Conservation (phyloP, 1,140 invertebrate species). For the Brachionus plicatilis region DNA sequence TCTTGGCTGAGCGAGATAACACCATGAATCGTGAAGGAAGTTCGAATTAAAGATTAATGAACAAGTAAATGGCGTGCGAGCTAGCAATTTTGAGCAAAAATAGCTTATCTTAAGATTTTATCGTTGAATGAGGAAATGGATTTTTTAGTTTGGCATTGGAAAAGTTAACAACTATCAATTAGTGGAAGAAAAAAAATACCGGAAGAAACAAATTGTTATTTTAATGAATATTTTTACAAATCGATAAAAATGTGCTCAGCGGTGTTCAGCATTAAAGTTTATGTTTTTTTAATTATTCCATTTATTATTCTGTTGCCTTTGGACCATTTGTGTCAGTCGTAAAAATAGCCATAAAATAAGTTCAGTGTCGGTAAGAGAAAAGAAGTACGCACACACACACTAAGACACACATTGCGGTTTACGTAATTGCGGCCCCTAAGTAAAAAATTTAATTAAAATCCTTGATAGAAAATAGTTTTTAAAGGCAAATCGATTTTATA, state of each 20-base stretch:
- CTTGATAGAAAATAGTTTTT: neutral
- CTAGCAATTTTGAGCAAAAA: neutral
- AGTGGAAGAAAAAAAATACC: neutral
- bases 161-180: constrained; percentile 2
- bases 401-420: neutral
- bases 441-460: neutral
- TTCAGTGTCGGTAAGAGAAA: too few relatives aligned
- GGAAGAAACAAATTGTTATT: constrained; percentile 26
- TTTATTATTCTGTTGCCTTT: constrained; percentile 9
- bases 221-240: constrained; percentile 14
- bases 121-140: neutral
- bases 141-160: neutral
- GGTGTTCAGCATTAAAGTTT: neutral
- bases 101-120: constrained; percentile 18
- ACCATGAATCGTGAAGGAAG: neutral
- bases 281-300: constrained; percentile 20
- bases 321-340: neutral
- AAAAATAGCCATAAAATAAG: neutral
- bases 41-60: neutral
- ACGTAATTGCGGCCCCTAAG: neutral
- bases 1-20: neutral
- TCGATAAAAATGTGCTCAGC: neutral
- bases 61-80: neutral
- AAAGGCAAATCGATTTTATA: neutral
- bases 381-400: neutral